Evolutionary conservation across 2,888 invertebrate genomes (phyloP).

Genomic region (Atethmia centrago): DNA sequence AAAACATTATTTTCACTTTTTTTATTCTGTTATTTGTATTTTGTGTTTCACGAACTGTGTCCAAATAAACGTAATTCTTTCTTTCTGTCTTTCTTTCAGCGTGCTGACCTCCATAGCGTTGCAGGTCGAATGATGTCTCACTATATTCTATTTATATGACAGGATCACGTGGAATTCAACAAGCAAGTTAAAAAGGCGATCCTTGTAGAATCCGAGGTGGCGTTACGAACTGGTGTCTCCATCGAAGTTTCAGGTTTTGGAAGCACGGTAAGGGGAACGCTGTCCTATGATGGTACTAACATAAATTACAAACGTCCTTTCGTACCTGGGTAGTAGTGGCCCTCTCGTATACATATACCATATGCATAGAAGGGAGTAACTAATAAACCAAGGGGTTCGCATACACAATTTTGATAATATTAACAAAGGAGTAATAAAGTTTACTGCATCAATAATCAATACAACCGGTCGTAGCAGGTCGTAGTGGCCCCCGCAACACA

Average conservation of each 20-base stretch:
- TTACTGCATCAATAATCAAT: conserved; percentile 1
- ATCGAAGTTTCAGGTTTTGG: conserved; percentile 80
- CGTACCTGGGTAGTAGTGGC: not conserved
- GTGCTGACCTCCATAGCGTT: not conserved
- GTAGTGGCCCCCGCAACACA: too few species aligned
- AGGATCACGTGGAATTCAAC: conserved; percentile 76
- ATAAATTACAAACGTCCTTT: not conserved
- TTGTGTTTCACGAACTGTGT: too few species aligned
- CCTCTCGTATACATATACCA: not conserved
- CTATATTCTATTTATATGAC: conserved; percentile 17
- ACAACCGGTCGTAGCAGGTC: not conserved
- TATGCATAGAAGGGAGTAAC: not conserved
- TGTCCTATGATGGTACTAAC: not conserved
- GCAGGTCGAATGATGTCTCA: not conserved
- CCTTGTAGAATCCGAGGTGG: conserved; percentile 71
- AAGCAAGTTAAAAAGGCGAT: conserved; percentile 73
- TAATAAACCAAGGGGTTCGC: not conserved
- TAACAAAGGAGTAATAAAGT: not conserved
- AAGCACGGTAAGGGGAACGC: conserved; percentile 68
- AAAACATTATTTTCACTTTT: too few species aligned
- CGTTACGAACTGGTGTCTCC: conserved; percentile 64
- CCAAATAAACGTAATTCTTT: too few species aligned
- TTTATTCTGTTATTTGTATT: too few species aligned
- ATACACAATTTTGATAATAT: not conserved
- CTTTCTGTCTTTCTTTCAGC: too few species aligned